Conservation (phyloP, 1,140 invertebrate genomes). For the Gryon sp. region DNA sequence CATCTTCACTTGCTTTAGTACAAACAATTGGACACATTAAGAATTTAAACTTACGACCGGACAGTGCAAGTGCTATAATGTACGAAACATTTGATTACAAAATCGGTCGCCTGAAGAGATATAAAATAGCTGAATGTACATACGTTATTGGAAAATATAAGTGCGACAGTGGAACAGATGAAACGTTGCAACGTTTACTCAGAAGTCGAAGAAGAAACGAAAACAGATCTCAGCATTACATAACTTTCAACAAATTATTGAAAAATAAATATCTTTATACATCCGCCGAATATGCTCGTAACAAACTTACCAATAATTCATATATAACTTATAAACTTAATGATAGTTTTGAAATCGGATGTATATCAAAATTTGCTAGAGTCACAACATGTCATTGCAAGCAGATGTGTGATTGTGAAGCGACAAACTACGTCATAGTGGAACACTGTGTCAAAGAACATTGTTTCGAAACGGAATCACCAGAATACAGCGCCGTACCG, state of each 20-base stretch:
- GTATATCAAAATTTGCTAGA: background rate
- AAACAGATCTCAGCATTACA: background rate
- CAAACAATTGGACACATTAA: background rate
- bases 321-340: background rate
- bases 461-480: too few species aligned
- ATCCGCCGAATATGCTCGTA: background rate
- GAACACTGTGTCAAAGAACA: too few species aligned
- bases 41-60: background rate
- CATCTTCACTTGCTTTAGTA: background rate
- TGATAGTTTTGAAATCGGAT: background rate
- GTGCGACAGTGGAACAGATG: background rate
- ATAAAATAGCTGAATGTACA: background rate
- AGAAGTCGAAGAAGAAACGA: background rate
- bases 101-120: background rate
- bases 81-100: background rate
- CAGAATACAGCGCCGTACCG: too few species aligned
- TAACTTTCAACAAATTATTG: background rate
- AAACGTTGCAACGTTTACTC: background rate
- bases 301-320: background rate
- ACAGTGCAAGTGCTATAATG: background rate
- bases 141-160: background rate
- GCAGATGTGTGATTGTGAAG: background rate
- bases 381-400: background rate
- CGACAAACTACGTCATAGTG: background rate
- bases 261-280: background rate